Base-by-base conservation (phyloP, 2,113 vertebrate genomes). In the Brachionichthys hirsutus region DNA sequence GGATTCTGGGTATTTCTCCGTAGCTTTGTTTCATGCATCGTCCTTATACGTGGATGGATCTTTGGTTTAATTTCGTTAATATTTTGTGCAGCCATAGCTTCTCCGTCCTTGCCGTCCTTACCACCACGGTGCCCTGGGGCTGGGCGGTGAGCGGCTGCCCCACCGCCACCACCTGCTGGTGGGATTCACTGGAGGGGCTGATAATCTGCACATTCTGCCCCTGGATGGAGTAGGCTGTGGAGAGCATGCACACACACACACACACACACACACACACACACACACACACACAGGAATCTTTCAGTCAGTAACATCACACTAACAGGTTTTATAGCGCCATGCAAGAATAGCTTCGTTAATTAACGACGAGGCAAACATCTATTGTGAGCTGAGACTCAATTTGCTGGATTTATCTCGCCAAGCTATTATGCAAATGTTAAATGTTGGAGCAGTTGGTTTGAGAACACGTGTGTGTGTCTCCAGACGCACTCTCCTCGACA, bases 131-230 rank as follows among this genome's bases (percentile, higher is more conserved):
- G 78, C 98, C 96, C 79, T 99, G 98, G 34, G 95, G 94, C 75
- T 99, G 97, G 19, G 94, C 89, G 24, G 93, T 93, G 57, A 99
- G 91, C 0, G 98, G 98, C 15, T 99, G 98, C 20, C 98, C 98
- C 44, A 99, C 95, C 45, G 96, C 97, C 70, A 99, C 98, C 81
- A 99, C 97, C 82, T 99, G 98, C 88, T 99, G 98, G 76, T 99
- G 98, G 76, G 97, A 99, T 42, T 99, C 98, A 53, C 97, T 98
- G 50, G 98, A 97, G 17, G 97, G 97, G 87, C 97, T 99, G 87
- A 98, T 97, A 84, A 98, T 98, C 89, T 95, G 95, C 57, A 98
- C 95, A 71, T 86, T 96, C 76, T 98, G 97, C 52, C 97, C 97
- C 87, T 98, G 97, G 83, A 98, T 99, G 13, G 97, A 98, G 86